A percentile compares a stretch with the other conserved stretches of the same genome.
Conservation (phyloP, 2,888 invertebrate genomes). For the Leucophenga montana region DNA sequence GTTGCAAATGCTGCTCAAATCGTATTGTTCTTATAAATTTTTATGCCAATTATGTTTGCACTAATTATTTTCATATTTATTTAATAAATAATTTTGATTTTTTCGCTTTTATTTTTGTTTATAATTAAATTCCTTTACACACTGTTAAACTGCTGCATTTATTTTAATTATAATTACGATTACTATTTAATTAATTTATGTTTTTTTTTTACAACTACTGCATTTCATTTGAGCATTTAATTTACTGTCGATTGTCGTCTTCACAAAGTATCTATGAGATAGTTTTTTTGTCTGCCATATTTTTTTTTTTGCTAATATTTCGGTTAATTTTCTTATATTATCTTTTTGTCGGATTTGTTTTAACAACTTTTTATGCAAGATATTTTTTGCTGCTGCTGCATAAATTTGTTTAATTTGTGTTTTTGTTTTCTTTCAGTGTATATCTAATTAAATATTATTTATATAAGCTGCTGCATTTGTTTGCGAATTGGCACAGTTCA, state of each 20-base stretch:
- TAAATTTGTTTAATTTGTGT: no score
- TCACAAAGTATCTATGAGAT: neutral
- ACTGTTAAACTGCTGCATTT: constrained; percentile 22
- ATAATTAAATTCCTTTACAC: constrained; percentile 23
- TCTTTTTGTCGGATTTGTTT: constrained; percentile 9
- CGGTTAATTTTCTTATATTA: no score
- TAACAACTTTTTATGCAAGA: neutral
- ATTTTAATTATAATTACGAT: constrained; percentile 18
- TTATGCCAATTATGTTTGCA: neutral
- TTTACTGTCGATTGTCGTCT: constrained; percentile 52
- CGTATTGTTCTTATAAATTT: no score
- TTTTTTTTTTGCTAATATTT: neutral
- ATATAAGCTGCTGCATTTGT: no score
- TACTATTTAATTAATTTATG: constrained; percentile 5
- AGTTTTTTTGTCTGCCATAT: neutral
- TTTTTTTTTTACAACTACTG: constrained; percentile 3
- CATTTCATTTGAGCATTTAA: constrained; percentile 33
- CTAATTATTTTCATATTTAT: constrained; percentile 15
- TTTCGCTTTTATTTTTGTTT: constrained; percentile 25
- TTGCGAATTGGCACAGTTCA: no score
- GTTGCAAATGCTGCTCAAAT: constrained; percentile 16
- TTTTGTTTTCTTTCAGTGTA: no score
- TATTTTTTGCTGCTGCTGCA: neutral
- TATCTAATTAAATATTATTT: neutral
- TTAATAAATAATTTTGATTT: constrained; percentile 28